phyloP scores from a whole-genome alignment of 1,140 invertebrate genomes.

The Zaprionus kolodkinae region DNA sequence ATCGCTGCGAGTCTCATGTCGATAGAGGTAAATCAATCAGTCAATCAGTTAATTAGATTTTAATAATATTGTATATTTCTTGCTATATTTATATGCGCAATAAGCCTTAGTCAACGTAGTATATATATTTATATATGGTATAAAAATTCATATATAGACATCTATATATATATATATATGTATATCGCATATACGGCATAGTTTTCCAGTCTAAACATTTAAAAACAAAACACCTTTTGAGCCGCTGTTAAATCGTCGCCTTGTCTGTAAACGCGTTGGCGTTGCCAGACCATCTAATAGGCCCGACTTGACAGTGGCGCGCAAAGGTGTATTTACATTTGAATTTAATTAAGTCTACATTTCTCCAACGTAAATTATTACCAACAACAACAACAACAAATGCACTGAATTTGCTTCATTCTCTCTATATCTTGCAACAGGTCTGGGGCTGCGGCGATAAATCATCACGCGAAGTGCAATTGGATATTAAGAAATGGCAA shows the following conservation, averaged over 20 bases:
- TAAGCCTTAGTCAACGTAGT: constrained; percentile 74
- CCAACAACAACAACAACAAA: constrained; percentile 77
- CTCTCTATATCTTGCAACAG: constrained; percentile 80
- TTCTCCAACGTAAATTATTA: constrained; percentile 60
- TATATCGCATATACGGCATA: constrained; percentile 47
- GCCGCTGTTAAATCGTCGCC: constrained; percentile 14
- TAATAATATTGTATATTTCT: constrained; percentile 51
- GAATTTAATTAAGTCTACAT: constrained; percentile 70
- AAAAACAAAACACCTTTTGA: constrained; percentile 51
- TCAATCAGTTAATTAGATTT: constrained; percentile 20
- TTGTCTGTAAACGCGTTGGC: neutral
- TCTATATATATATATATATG: constrained; percentile 40
- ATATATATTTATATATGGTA: constrained; percentile 63
- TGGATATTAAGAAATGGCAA: constrained; percentile 96
- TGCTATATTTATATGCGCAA: constrained; percentile 69
- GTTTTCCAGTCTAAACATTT: constrained; percentile 66
- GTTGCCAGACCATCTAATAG: neutral
- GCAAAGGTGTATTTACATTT: constrained; percentile 42
- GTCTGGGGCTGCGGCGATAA: constrained; percentile 94
- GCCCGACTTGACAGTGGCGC: constrained; percentile 6
- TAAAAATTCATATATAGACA: constrained; percentile 65
- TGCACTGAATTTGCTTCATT: constrained; percentile 30
- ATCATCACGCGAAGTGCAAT: constrained; percentile 90
- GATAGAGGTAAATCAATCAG: constrained; percentile 85
- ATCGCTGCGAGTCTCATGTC: constrained; percentile 87